Percentiles rank a stretch among this genome's conserved stretches.
Conservation (phyloP, 2,797 vertebrate genomes). For the Amniataba percoides region DNA sequence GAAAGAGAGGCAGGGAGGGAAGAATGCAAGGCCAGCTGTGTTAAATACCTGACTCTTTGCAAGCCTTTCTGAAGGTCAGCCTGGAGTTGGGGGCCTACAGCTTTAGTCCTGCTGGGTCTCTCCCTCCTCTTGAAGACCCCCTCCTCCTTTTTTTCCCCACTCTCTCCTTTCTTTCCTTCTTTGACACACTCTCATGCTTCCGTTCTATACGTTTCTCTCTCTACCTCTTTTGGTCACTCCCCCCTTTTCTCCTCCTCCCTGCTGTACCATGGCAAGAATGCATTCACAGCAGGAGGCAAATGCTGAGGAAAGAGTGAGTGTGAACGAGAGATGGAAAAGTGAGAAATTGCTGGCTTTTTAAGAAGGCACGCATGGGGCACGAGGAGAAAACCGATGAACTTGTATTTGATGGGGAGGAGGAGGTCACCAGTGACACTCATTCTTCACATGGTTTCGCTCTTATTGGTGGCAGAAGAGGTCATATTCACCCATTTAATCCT, state of each 20-base stretch:
- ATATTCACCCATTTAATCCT: conserved; percentile 17
- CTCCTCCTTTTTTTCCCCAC: conserved; percentile 30
- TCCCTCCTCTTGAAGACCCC: conserved; percentile 57
- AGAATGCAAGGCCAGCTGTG: conserved; percentile 86
- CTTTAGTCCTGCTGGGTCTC: conserved; percentile 82
- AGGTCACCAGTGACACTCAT: conserved; percentile 32
- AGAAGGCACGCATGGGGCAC: conserved; percentile 42
- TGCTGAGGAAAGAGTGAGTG: conserved; percentile 67
- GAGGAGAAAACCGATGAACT: conserved; percentile 16
- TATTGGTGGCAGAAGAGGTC: conserved; percentile 7
- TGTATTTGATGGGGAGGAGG: conserved; percentile 12
- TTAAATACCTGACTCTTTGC: conserved; percentile 90
- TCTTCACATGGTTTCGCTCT: conserved; percentile 3
- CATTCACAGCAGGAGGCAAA: conserved; percentile 71
- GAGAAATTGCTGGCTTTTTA: conserved; percentile 57
- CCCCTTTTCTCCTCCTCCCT: conserved; percentile 40
- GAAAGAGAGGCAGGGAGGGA: conserved; percentile 76
- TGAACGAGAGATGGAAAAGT: conserved; percentile 68
- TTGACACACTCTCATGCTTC: conserved; percentile 69
- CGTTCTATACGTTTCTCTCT: conserved; percentile 30
- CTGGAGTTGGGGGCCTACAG: conserved; percentile 80
- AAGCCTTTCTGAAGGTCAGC: conserved; percentile 81
- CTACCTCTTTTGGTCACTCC: conserved; percentile 24
- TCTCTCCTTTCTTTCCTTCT: conserved; percentile 61
- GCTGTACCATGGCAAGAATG: conserved; percentile 66